Percentiles rank a stretch among this genome's conserved stretches.
Evolutionary conservation across 2,113 vertebrate species (phyloP).

Genomic region (Thermophis baileyi): DNA sequence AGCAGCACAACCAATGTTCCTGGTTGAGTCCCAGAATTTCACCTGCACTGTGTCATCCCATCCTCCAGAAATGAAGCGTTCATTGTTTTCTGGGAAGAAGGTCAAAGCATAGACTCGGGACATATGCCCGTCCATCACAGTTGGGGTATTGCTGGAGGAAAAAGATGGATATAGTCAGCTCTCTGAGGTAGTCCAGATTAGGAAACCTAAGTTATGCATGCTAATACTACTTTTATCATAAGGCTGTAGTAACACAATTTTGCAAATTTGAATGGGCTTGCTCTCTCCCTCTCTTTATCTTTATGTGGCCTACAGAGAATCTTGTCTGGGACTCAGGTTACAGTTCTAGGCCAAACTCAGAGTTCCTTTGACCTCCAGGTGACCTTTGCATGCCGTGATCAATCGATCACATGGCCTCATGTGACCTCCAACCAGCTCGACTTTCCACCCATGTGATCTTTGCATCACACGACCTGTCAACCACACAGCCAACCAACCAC

Average conservation of each 20-base stretch:
- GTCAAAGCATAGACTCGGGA: conserved; percentile 59
- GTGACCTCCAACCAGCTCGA: not conserved
- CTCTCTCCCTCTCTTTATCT: not conserved
- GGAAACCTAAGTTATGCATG: not conserved
- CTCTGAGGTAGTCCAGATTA: not conserved
- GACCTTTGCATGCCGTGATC: not conserved
- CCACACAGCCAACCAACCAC: not conserved
- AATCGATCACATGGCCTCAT: too few species aligned
- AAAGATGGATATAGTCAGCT: not conserved
- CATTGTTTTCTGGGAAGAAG: conserved; percentile 59
- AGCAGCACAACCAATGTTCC: not conserved
- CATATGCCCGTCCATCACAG: conserved; percentile 61
- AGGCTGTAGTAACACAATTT: not conserved
- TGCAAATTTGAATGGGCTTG: not conserved
- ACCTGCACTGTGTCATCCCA: conserved; percentile 70
- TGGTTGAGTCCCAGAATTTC: not conserved
- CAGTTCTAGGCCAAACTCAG: not conserved
- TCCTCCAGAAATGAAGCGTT: conserved; percentile 63
- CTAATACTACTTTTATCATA: not conserved
- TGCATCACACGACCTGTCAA: not conserved
- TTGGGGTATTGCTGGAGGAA: conserved; percentile 40
- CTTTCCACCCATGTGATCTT: not conserved
- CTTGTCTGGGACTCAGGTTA: not conserved
- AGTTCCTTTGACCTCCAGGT: not conserved
- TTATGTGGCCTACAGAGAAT: not conserved